These are phyloP conservation scores for Rhingia campestris DNA, from an alignment of 2,888 invertebrate genomes.

Conservation along the genomic window DNA sequence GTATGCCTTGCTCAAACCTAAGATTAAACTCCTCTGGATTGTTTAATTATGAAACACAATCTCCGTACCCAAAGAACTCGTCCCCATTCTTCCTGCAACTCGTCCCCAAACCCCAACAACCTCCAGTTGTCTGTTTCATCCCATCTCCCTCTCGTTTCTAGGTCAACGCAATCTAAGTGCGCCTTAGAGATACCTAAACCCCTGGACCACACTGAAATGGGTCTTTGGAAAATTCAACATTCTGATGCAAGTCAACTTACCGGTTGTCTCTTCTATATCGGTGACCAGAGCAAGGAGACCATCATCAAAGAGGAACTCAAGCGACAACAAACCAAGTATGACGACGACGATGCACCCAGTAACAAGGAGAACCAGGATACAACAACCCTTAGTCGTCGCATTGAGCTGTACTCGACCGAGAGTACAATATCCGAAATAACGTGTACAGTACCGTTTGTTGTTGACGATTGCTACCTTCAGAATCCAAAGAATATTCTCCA, in stretches of 20 bases:
- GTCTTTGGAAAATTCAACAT: conserved; percentile 76
- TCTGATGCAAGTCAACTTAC: conserved; percentile 70
- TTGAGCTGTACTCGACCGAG: conserved; percentile 63
- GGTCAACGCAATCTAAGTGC: conserved; percentile 75
- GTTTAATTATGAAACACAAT: conserved; percentile 56
- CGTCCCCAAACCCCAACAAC: background rate
- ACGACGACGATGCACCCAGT: conserved; percentile 18
- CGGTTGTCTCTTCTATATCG: conserved; percentile 77
- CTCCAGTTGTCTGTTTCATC: conserved; percentile 3
- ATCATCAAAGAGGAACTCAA: conserved; percentile 75
- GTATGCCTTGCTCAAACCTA: conserved; percentile 27
- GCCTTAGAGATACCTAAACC: conserved; percentile 76
- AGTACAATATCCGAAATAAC: conserved; percentile 74
- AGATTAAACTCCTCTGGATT: conserved; percentile 30
- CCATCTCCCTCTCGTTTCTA: conserved; percentile 46
- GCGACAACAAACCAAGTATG: conserved; percentile 25
- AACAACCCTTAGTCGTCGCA: conserved; percentile 42
- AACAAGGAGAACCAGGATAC: conserved; percentile 12
- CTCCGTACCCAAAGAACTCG: background rate
- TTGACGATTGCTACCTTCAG: conserved; percentile 77
- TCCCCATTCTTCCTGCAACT: background rate
- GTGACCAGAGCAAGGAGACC: conserved; percentile 66
- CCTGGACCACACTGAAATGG: conserved; percentile 71
- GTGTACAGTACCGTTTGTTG: conserved; percentile 76
- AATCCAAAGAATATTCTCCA: conserved; percentile 76